phyloP scores from a whole-genome alignment of 2,888 invertebrate species.

The Luperina testacea region DNA sequence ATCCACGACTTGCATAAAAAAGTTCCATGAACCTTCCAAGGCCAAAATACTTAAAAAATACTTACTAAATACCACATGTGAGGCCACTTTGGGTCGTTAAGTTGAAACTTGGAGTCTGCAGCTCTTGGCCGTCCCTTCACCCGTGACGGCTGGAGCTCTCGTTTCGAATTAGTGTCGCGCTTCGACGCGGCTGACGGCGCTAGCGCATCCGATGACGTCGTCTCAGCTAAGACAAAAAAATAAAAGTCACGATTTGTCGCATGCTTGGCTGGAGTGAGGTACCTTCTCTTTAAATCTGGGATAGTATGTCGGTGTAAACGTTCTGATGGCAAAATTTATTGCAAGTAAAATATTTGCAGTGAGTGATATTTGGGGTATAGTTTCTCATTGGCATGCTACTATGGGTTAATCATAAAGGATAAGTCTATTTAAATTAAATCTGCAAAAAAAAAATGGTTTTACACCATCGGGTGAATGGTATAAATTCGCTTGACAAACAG shows the following conservation, averaged over 20 bases:
- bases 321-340: constrained; percentile 8
- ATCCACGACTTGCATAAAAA: neutral
- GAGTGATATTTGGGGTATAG: neutral
- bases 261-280: constrained; percentile 28
- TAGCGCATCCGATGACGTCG: constrained; percentile 72
- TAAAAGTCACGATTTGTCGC: constrained; percentile 50
- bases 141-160: constrained; percentile 92
- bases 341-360: constrained; percentile 6
- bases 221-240: constrained; percentile 73
- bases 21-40: constrained; percentile 29
- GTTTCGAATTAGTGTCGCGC: constrained; percentile 80
- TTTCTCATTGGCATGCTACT: neutral
- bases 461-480: neutral
- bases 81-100: constrained; percentile 97
- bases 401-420: neutral
- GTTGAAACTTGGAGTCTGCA: constrained; percentile 86
- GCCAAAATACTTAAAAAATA: constrained; percentile 66
- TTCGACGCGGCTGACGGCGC: constrained; percentile 81
- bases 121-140: constrained; percentile 92
- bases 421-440: neutral
- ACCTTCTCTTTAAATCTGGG: constrained; percentile 33
- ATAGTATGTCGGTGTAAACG: constrained; percentile 37
- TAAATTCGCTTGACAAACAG: neutral
- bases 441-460: too few species aligned
- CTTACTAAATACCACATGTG: constrained; percentile 99